Evolutionary conservation across 2,888 invertebrate genomes (phyloP).

Genomic region (Pardosa pseudoannulata): DNA sequence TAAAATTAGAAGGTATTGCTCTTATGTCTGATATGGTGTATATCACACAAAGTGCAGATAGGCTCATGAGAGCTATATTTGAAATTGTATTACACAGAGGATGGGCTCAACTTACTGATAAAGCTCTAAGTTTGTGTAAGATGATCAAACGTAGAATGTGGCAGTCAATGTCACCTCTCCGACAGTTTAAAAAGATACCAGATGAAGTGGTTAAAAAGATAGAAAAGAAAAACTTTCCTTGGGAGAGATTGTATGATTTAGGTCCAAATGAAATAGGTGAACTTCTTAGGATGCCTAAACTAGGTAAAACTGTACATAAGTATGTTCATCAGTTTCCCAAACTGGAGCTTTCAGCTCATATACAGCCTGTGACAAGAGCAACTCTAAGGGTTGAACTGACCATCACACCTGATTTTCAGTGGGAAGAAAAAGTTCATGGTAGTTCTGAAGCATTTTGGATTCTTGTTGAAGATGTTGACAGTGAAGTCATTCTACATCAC

Average conservation of each 20-base stretch:
- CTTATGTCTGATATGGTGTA: constrained; percentile 99
- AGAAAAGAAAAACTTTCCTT: constrained; percentile 89
- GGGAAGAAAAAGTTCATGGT: constrained; percentile 95
- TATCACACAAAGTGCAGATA: constrained; percentile 96
- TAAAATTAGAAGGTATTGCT: constrained; percentile 98
- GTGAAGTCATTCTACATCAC: constrained; percentile 89
- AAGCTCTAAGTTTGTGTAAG: constrained; percentile 96
- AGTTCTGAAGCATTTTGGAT: constrained; percentile 83
- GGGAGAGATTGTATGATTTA: constrained; percentile 90
- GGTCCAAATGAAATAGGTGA: constrained; percentile 99
- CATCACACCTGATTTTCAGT: constrained; percentile 98
- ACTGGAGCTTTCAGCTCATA: constrained; percentile 95
- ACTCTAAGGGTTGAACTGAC: constrained; percentile 96
- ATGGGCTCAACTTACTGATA: constrained; percentile 98
- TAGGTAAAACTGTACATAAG: constrained; percentile 96
- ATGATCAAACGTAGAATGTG: constrained; percentile 80
- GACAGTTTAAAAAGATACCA: constrained; percentile 98
- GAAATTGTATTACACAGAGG: constrained; percentile 95
- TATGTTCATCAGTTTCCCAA: constrained; percentile 98
- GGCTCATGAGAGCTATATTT: constrained; percentile 96
- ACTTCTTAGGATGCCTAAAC: constrained; percentile 90
- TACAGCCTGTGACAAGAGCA: constrained; percentile 94
- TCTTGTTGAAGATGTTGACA: constrained; percentile 82
- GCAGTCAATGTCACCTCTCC: constrained; percentile 98
- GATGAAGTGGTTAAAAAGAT: constrained; percentile 97